A percentile compares a stretch with the other conserved stretches of the same genome.
Evolutionary conservation across 37 sponge, comb jelly and placozoan genomes (phyloP).

Genomic region (Diacarnus erythraeanus): DNA sequence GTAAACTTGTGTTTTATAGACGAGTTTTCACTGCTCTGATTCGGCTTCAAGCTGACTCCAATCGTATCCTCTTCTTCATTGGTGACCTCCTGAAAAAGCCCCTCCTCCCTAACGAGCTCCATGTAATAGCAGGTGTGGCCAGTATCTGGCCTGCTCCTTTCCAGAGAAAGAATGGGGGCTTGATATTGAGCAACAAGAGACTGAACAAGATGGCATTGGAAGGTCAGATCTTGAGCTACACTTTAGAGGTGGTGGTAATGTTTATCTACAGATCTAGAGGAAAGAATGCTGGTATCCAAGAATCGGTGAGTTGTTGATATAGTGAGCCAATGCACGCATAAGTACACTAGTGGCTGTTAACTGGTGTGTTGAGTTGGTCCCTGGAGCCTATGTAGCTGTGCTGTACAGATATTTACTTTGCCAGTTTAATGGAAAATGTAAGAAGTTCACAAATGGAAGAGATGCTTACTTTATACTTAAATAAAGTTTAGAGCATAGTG

Average conservation of each 20-base stretch:
- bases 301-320: slow-evolving; percentile 10
- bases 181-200: background rate
- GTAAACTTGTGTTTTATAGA: slow-evolving; percentile 27
- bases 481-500: no score
- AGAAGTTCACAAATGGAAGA: no score
- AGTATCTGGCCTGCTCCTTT: slow-evolving; percentile 50
- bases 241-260: slow-evolving; percentile 45
- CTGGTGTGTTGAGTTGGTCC: no score
- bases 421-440: no score
- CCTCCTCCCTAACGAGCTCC: slow-evolving; percentile 20
- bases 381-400: no score
- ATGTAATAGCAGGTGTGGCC: slow-evolving; percentile 18
- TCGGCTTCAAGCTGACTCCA: slow-evolving; percentile 42
- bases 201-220: slow-evolving; percentile 25
- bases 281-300: background rate
- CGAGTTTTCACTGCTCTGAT: slow-evolving; percentile 55
- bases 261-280: slow-evolving; percentile 3
- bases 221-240: slow-evolving; percentile 37
- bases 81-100: slow-evolving; percentile 59
- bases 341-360: no score
- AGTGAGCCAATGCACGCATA: no score
- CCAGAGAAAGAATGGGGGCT: slow-evolving; percentile 8
- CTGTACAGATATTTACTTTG: no score
- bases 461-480: no score
- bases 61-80: slow-evolving; percentile 39